Base-by-base conservation (phyloP, 2,888 invertebrate species). In the Thymelicus sylvestris region DNA sequence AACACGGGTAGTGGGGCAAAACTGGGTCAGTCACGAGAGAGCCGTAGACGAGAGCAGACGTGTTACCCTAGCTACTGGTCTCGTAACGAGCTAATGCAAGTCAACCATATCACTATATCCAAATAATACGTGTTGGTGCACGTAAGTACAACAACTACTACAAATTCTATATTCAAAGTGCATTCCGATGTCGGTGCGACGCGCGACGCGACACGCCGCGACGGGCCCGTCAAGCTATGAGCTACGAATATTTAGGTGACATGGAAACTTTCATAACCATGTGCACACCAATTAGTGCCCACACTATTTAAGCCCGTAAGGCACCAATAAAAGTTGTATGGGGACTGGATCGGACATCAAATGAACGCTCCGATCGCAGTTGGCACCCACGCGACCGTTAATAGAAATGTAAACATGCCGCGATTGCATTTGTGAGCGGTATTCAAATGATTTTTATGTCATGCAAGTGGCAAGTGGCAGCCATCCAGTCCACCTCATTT, bases 241-340 rank as follows among this genome's bases (percentile, higher is more conserved):
- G 44, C 44, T 44, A 44, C 12, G 44, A 19, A 2, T 52, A 74
- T 72, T 67, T 59, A 47, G 66, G 72, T 73, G 73, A 72, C 70
- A 71, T 68, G 64, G 59, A 74, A 73, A 50, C 71, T 73, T 68
- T 66, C 68, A 61, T 67, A 44, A 47, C 44, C 48, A 74, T 63
- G 68, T 68, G 68, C 65, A 57, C 64, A 52, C 67, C 72, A 72
- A 74, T 75, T 73, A 72, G 66, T 60, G 64, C 70, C 72, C 71
- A 73, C 71, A 61, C 62, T 41, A 39, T 61, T 47, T 63, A 52
- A 52, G 61, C 55, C 61, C 47, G 57, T 67, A 59, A 47, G 66
- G 57, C 66, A 72, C 71, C 72, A 68, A 65, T 75, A 72, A 72
- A 67, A 59, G 62, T 72, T 69, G 73, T 39, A 44, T 61, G 13